Base-by-base conservation (phyloP, 2,888 invertebrate species). In the Dryobota labecula region DNA sequence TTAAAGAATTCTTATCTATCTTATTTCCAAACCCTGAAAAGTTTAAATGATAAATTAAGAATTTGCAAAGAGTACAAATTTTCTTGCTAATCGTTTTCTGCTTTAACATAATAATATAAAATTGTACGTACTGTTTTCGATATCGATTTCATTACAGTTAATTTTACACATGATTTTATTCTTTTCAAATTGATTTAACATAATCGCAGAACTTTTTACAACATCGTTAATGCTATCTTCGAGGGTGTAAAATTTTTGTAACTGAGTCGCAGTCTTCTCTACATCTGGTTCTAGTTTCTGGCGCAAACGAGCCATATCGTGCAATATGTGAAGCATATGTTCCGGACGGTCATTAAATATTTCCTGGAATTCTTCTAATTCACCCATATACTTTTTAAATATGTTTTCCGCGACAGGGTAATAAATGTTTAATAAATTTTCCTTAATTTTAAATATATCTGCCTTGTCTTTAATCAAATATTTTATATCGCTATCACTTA, bases 321-420 rank as follows among this genome's bases (percentile, higher is more conserved):
- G 63, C 33, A 93, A 51, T 36, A 91, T 80, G 67, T 92, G 85
- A 66, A 84, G 80, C n/a, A 93, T 81, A 84, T 92, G 90, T 41
- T 75, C 53, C 2, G 92, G 90, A 4, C 86, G 86, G 36, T 87
- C 74, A 30, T 78, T 53, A 6, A 90, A 76, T 72, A 71, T 81
- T 24, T 73, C 24, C 20, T 75, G 76, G 41, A 89, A 88, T 4
- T 78, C 57, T 51, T 86, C 60, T 36, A 90, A 64, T 36, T 84
- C 61, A 3, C 76, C 27, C 24, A 77, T 30, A 72, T 88, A 69
- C 47, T 80, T 83, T 30, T 87, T 71, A 6, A 80, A 79, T 30
- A 87, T 45, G n/a, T 58, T 27, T 15, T 70, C 30, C 0, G 86
- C 87, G 36, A 73, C 49, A 9, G 79, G 63, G 15, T 78, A 73